Evolutionary conservation across 2,797 vertebrate species (phyloP).

Genomic region (Apogon hyalosoma): DNA sequence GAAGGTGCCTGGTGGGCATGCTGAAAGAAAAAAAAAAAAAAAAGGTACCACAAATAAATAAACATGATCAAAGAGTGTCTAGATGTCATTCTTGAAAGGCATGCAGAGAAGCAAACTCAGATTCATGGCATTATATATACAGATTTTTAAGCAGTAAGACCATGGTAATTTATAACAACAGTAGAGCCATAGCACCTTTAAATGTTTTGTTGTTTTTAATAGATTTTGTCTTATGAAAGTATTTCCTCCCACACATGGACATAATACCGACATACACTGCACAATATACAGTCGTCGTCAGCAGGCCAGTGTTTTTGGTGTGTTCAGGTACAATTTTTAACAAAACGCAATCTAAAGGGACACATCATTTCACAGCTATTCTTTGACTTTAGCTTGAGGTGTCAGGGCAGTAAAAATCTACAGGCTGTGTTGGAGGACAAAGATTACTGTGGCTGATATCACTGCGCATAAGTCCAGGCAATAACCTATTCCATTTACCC

Average conservation of each 20-base stretch:
- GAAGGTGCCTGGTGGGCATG: conserved; percentile 94
- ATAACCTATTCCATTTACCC: conserved; percentile 74
- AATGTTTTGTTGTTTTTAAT: conserved; percentile 11
- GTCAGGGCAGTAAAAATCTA: conserved; percentile 42
- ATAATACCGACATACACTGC: neutral
- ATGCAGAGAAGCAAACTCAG: too few relatives aligned
- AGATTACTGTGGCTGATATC: conserved; percentile 73
- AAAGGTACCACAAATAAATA: neutral
- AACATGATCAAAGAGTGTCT: neutral
- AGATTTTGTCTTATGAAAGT: neutral
- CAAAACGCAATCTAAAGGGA: neutral
- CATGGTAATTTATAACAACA: neutral
- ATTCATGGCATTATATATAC: neutral
- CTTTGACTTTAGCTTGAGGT: conserved; percentile 13
- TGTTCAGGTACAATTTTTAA: conserved; percentile 2
- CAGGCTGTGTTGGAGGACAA: conserved; percentile 57
- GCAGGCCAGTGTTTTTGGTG: neutral
- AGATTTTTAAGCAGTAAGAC: neutral
- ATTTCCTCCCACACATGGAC: neutral
- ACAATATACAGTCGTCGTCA: neutral
- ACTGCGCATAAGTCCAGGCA: conserved; percentile 56
- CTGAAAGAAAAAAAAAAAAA: conserved; percentile 73
- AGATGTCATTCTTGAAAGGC: neutral
- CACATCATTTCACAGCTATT: conserved; percentile 1
- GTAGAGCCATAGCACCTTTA: neutral